A percentile compares a stretch with the other conserved stretches of the same genome.
Evolutionary conservation across 2,888 invertebrate genomes (phyloP).

Genomic region (Lypha dubia): DNA sequence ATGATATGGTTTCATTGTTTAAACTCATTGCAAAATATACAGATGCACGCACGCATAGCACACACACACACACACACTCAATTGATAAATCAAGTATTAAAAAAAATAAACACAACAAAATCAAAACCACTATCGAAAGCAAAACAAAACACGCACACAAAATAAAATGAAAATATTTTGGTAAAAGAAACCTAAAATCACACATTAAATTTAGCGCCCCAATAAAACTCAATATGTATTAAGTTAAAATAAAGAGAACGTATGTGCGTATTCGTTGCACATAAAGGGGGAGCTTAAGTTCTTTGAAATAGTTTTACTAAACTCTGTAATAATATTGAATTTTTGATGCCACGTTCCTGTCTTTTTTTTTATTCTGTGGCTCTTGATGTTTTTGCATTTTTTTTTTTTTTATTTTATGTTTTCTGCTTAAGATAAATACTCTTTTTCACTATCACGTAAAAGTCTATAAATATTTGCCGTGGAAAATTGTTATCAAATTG

Average conservation of each 20-base stretch:
- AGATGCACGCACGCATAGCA: not conserved
- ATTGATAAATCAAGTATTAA: slow-evolving; percentile 35
- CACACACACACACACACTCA: not conserved
- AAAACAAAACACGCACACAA: not conserved
- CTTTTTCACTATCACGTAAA: slow-evolving; percentile 60
- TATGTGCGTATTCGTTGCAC: slow-evolving; percentile 19
- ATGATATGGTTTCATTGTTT: slow-evolving; percentile 64
- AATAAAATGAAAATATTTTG: slow-evolving; percentile 5
- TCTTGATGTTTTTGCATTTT: slow-evolving; percentile 20
- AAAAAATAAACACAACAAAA: slow-evolving; percentile 35
- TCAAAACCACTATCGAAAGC: slow-evolving; percentile 44
- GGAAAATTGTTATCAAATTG: slow-evolving; percentile 71
- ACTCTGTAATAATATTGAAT: not conserved
- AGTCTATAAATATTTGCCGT: slow-evolving; percentile 66
- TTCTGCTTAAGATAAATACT: slow-evolving; percentile 50
- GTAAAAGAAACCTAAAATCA: slow-evolving; percentile 1
- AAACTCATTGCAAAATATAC: slow-evolving; percentile 20
- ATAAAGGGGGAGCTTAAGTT: not conserved
- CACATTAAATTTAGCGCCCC: slow-evolving; percentile 53
- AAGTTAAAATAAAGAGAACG: slow-evolving; percentile 34
- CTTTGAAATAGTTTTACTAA: not conserved
- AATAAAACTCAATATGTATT: slow-evolving; percentile 43
- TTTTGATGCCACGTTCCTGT: slow-evolving; percentile 19
- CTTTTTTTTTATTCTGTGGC: slow-evolving; percentile 8
- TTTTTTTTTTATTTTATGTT: too few relatives aligned